These are phyloP conservation scores for Vimba vimba DNA, from an alignment of 2,113 vertebrate species.

Conservation along the genomic window DNA sequence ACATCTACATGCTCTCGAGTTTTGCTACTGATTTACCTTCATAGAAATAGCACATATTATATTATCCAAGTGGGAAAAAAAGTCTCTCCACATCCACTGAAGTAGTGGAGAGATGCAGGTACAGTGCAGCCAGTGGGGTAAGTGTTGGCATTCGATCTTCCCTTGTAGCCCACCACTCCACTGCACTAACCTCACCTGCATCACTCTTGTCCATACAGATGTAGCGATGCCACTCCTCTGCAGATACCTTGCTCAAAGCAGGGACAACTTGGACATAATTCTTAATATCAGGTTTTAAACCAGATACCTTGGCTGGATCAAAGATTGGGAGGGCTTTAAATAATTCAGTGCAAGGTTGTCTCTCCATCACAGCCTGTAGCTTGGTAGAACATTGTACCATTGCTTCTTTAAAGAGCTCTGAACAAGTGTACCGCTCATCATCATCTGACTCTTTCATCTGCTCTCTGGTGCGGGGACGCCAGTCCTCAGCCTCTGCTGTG, in stretches of 20 bases:
- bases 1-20: no score
- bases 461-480: background rate
- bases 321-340: conserved; percentile 25
- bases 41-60: no score
- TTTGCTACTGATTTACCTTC: no score
- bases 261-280: background rate
- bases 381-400: background rate
- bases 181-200: no score
- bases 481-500: conserved; percentile 5
- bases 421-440: background rate
- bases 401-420: background rate
- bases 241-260: background rate
- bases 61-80: no score
- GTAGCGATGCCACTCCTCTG: background rate
- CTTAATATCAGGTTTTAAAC: background rate
- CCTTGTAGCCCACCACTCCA: no score
- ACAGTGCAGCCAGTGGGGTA: background rate
- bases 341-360: background rate
- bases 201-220: background rate
- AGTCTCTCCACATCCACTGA: background rate
- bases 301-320: background rate
- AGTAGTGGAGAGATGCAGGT: background rate
- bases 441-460: background rate
- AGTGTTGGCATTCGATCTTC: background rate
- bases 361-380: background rate